A percentile compares a stretch with the other conserved stretches of the same genome.
phyloP scores from a whole-genome alignment of 2,888 invertebrate species.

The Schizotus pectinicornis region DNA sequence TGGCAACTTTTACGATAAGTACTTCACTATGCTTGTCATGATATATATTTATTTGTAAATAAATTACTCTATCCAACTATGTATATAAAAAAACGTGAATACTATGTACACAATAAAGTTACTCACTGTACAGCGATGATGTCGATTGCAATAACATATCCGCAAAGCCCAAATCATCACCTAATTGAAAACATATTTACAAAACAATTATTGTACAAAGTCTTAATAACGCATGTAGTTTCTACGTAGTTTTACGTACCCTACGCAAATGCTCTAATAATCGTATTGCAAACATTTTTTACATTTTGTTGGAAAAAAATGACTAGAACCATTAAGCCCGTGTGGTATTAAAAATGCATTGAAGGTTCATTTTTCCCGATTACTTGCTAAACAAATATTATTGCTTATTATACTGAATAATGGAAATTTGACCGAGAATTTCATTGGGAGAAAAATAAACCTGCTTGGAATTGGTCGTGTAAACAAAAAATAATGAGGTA shows the following conservation, averaged over 20 bases:
- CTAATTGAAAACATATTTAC: not conserved
- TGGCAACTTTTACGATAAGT: slow-evolving; percentile 16
- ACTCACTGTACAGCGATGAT: not conserved
- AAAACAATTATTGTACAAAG: too few species aligned
- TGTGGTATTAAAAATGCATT: slow-evolving; percentile 3
- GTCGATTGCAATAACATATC: not conserved
- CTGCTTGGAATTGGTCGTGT: too few species aligned
- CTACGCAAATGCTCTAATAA: too few species aligned
- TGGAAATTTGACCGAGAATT: too few species aligned
- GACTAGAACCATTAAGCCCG: slow-evolving; percentile 19
- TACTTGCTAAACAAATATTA: too few species aligned
- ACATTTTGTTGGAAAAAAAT: not conserved
- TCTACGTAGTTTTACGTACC: too few species aligned
- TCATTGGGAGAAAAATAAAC: too few species aligned
- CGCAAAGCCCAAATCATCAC: slow-evolving; percentile 3
- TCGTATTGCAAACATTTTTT: too few species aligned
- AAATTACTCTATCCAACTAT: slow-evolving; percentile 1
- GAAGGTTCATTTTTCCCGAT: not conserved
- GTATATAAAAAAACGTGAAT: slow-evolving; percentile 11
- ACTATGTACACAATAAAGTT: slow-evolving; percentile 26
- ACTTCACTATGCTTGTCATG: slow-evolving; percentile 12
- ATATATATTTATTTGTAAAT: slow-evolving; percentile 9
- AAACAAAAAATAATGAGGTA: not conserved
- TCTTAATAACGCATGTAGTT: too few species aligned
- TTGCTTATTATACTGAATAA: too few species aligned